Base-by-base conservation (phyloP, 2,888 invertebrate species). In the Lucinisca nassula region DNA sequence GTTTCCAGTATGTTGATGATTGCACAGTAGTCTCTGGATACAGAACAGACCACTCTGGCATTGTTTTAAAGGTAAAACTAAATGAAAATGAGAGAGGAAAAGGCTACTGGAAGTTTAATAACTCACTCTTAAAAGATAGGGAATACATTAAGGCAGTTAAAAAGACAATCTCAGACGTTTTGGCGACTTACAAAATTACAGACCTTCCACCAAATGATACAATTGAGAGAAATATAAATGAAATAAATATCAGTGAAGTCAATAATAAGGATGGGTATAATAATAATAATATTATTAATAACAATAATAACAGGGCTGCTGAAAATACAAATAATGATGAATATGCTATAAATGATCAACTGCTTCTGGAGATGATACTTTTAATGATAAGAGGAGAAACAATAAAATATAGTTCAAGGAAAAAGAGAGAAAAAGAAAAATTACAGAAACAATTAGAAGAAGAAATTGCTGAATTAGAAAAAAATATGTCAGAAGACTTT, bases 371-470 rank as follows among this genome's bases (percentile, higher is more conserved):
- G 6, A 40, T 14, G 6, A 40, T 55, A 4, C 21, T 84, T 1
- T 45, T 79, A 55, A 55, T 74, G 55, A 84, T 84, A 24, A 67
- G 84, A 30, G 84, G 76, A n/a, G 49, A 80, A 37, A 79, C 75
- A n/a, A 79, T 84, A n/a, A 17, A 40, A 27, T 80, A 24, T 70
- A 38, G 73, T 32, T 61, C 75, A 51, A 32, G 30, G 35, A 80
- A 61, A 40, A 79, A 76, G 30, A 73, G 67, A 73, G 17, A 83
- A 51, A 61, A 4, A 27, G 17, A 27, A 30, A 30, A 24, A 27
- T 4, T 12, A 27, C 27, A 61, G 8, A 24, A 30, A 61, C 24
- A 30, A 24, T 17, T 61, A 1, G 30, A 30, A 30, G 30, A 61
- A 3, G 61, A 61, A 61, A 30, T 61, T 27, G 8, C 24, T 8